Evolutionary conservation across 2,888 invertebrate genomes (phyloP).

Genomic region (Prostheceraeus crozeri): DNA sequence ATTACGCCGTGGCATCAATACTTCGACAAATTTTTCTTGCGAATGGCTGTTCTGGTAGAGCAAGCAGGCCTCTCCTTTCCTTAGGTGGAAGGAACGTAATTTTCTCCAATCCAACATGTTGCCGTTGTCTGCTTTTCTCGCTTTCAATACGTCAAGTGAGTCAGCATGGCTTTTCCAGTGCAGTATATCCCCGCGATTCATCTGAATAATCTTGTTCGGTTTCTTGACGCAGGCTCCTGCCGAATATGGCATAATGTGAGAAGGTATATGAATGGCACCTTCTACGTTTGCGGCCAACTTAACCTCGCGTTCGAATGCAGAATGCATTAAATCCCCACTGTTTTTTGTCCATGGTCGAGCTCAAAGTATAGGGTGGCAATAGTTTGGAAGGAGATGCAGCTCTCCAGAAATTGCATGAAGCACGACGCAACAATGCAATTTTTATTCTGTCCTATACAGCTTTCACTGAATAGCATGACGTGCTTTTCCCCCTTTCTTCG

Average conservation of each 20-base stretch:
- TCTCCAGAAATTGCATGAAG: neutral
- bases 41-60: no score
- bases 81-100: no score
- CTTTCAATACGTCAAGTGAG: no score
- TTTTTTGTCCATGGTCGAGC: slow-evolving; percentile 20
- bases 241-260: neutral
- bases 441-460: slow-evolving; percentile 34
- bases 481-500: no score
- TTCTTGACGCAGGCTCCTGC: neutral
- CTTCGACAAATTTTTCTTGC: no score
- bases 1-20: no score
- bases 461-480: no score
- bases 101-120: no score
- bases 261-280: slow-evolving; percentile 16
- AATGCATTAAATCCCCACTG: slow-evolving; percentile 27
- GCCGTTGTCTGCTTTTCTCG: no score
- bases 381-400: neutral
- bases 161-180: slow-evolving; percentile 19
- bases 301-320: slow-evolving; percentile 1
- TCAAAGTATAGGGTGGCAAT: slow-evolving; percentile 25
- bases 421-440: slow-evolving; percentile 21
- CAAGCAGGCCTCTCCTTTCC: no score
- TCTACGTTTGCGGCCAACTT: neutral
- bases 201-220: slow-evolving; percentile 7
- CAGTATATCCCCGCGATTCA: neutral